Conservation (phyloP, 2,888 invertebrate species). For the Agapetus fuscipes region DNA sequence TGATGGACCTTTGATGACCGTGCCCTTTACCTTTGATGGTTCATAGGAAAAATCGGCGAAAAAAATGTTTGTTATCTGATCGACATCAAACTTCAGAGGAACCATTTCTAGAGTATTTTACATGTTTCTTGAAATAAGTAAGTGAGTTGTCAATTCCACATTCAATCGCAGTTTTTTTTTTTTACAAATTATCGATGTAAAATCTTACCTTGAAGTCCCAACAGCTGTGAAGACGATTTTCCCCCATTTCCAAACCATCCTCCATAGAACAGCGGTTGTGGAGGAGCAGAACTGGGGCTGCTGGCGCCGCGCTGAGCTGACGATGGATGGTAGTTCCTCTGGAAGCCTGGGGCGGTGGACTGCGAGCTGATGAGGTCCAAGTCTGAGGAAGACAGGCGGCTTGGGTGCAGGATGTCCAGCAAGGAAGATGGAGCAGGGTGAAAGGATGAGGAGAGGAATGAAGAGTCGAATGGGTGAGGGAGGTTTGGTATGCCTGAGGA, state of each 20-base stretch:
- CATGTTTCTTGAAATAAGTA: too few species aligned
- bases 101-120: too few species aligned
- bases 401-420: conserved; percentile 16
- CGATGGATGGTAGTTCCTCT: conserved; percentile 8
- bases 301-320: conserved; percentile 6
- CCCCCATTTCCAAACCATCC: conserved; percentile 28
- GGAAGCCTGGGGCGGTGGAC: conserved; percentile 8
- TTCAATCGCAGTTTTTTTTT: too few species aligned
- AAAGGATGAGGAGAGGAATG: conserved; percentile 13
- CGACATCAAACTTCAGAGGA: too few species aligned
- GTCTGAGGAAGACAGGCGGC: conserved; percentile 4
- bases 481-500: background rate
- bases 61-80: too few species aligned
- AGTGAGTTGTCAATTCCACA: too few species aligned
- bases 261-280: conserved; percentile 23
- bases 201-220: conserved; percentile 60
- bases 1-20: too few species aligned
- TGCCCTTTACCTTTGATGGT: too few species aligned
- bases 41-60: too few species aligned
- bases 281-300: background rate
- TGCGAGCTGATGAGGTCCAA: conserved; percentile 13
- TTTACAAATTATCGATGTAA: too few species aligned
- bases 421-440: conserved; percentile 12
- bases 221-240: conserved; percentile 39
- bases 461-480: background rate